Evolutionary conservation across 2,113 vertebrate species (phyloP), one percentile per base, ranked within the genome.

Genomic region (Merops nubicus): DNA sequence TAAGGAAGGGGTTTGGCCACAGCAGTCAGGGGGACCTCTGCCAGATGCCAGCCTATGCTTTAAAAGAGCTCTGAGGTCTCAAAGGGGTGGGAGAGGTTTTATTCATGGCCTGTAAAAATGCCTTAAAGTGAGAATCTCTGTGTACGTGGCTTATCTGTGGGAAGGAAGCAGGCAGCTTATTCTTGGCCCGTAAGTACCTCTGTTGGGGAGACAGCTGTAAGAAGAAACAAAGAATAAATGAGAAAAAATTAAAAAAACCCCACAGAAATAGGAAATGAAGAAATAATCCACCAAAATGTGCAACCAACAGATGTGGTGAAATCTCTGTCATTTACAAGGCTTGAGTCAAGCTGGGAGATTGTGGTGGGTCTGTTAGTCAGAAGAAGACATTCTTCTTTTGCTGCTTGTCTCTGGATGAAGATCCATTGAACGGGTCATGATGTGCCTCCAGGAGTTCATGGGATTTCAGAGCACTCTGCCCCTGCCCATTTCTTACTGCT

Each of bases 391-490:
- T 69, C 9, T 64, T 47, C 33, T 70, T 65, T 87, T 54, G 9
- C 69, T 91, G 19, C 7, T 23, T 92, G 51, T 6, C 20, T 64
- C 23, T 28, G 33, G 20, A 81, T 26, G 29, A 78, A 51, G 40
- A 63, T 29, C 21, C 17, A 22, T 16, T 34, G 26, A 19, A 36
- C 0, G 0, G 22, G 20, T 53, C 47, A 36, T 42, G 59, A 8
- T 19, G 2, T 14, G n/a, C n/a, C 56, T 68, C 29, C 42, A 74
- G 25, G 36, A 45, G 11, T 15, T 4, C 8, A 5, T 0, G 42
- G 29, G 17, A 6, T 75, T 91, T 70, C 40, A 68, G 33, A 85
- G 21, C 2, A 3, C 50, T 70, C 23, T 78, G 19, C 34, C 26
- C 53, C 7, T 73, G 20, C 26, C 40, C 19, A 8, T 29, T 62